phyloP scores from a whole-genome alignment of 2,888 invertebrate genomes.

The Oscheius onirici region DNA sequence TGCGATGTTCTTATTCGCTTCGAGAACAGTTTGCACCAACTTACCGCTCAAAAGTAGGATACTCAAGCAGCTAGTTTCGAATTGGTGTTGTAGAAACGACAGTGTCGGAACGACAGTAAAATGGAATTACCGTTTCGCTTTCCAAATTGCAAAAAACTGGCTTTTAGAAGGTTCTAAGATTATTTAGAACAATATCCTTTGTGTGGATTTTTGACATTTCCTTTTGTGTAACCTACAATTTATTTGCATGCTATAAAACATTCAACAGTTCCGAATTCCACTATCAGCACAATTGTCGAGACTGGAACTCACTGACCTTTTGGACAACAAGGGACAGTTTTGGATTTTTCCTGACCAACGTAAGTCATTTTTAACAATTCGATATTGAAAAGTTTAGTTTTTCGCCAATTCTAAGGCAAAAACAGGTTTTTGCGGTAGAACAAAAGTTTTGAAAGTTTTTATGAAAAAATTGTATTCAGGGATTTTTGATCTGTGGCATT shows the following conservation, averaged over 20 bases:
- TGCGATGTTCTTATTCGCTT: too few species aligned
- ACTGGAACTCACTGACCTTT: background rate
- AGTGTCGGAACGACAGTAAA: too few species aligned
- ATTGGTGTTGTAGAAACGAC: too few species aligned
- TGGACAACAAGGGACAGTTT: too few species aligned
- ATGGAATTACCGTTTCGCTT: too few species aligned
- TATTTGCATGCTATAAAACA: conserved; percentile 4
- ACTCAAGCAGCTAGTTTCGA: too few species aligned
- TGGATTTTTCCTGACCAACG: too few species aligned
- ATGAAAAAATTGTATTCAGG: background rate
- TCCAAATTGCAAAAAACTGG: too few species aligned
- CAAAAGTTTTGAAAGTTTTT: background rate
- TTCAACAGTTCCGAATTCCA: background rate
- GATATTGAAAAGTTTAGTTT: background rate
- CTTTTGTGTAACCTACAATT: background rate
- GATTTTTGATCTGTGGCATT: conserved; percentile 10
- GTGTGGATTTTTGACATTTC: background rate
- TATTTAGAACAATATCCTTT: background rate
- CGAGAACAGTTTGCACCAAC: too few species aligned
- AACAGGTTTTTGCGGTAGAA: background rate
- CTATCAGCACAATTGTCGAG: background rate
- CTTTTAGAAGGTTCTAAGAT: too few species aligned
- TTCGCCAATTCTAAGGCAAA: background rate
- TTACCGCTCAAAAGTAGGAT: too few species aligned
- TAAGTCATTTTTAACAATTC: too few species aligned